phyloP scores from a whole-genome alignment of 2,113 vertebrate species.

The Heliornis fulica region DNA sequence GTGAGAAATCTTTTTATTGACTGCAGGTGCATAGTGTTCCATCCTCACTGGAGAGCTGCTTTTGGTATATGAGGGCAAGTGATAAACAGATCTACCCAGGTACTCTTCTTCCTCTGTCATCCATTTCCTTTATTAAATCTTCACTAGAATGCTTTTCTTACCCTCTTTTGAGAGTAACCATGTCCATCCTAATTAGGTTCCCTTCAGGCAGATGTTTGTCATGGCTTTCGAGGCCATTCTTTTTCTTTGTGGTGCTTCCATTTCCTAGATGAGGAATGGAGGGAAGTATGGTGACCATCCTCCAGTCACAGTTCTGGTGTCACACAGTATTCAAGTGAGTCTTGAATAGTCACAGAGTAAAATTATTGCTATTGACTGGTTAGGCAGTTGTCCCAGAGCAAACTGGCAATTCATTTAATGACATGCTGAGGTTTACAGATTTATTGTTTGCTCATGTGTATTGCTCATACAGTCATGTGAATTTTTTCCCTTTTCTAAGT shows the following conservation, averaged over 20 bases:
- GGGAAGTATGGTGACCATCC: accelerated
- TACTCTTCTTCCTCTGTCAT: not conserved
- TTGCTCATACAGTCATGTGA: not conserved
- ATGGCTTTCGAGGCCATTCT: not conserved
- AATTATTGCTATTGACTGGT: not conserved
- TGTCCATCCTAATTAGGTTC: not conserved
- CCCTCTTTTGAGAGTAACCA: not conserved
- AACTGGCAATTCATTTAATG: not conserved
- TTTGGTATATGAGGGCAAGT: not conserved
- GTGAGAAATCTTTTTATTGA: not conserved
- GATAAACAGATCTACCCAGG: not conserved
- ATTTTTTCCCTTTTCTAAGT: not conserved
- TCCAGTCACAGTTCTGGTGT: not conserved
- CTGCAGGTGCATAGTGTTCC: accelerated
- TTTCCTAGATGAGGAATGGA: not conserved
- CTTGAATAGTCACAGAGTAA: not conserved
- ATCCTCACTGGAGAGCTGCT: not conserved
- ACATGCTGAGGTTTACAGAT: not conserved
- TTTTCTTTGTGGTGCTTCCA: not conserved
- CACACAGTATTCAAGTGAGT: not conserved
- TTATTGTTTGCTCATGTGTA: not conserved
- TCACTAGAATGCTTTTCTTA: not conserved
- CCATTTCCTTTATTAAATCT: not conserved
- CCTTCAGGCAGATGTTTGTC: not conserved
- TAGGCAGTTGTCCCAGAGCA: not conserved